Conservation (phyloP, 1,140 invertebrate genomes). For the Piezodorus guildinii region DNA sequence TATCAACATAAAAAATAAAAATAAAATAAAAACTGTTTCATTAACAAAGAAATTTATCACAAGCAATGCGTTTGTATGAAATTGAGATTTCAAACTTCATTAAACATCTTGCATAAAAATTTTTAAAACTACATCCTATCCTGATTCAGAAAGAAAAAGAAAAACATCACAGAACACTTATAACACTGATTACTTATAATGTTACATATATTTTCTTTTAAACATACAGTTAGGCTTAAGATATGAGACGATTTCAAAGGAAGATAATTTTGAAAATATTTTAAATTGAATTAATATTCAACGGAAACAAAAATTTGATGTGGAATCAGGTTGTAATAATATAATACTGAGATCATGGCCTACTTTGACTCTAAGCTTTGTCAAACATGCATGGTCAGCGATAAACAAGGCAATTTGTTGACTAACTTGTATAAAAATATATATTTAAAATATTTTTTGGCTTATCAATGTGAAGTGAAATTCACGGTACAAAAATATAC, state of each 20-base stretch:
- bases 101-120: slow-evolving; percentile 3
- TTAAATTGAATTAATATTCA: too few relatives aligned
- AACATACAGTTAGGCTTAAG: too few relatives aligned
- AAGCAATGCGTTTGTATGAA: slow-evolving; percentile 9
- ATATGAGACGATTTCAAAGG: too few relatives aligned
- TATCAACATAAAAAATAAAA: neutral
- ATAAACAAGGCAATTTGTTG: neutral
- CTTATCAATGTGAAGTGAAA: neutral
- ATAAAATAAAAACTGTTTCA: neutral
- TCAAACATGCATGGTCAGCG: slow-evolving; percentile 7
- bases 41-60: slow-evolving; percentile 16
- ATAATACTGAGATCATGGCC: slow-evolving; percentile 15
- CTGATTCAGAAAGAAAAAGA: slow-evolving; percentile 6
- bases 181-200: slow-evolving; percentile 2
- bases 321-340: slow-evolving; percentile 11
- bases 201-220: neutral
- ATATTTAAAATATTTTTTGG: slow-evolving; percentile 1
- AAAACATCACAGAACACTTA: slow-evolving; percentile 10
- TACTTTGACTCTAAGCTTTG: slow-evolving; percentile 14
- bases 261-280: too few relatives aligned
- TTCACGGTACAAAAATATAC: slow-evolving; percentile 16
- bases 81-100: slow-evolving; percentile 12
- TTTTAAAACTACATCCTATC: slow-evolving; percentile 10
- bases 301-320: too few relatives aligned
- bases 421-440: neutral